phyloP scores from a whole-genome alignment of 2,888 invertebrate genomes.

The Clusia tigrina region DNA sequence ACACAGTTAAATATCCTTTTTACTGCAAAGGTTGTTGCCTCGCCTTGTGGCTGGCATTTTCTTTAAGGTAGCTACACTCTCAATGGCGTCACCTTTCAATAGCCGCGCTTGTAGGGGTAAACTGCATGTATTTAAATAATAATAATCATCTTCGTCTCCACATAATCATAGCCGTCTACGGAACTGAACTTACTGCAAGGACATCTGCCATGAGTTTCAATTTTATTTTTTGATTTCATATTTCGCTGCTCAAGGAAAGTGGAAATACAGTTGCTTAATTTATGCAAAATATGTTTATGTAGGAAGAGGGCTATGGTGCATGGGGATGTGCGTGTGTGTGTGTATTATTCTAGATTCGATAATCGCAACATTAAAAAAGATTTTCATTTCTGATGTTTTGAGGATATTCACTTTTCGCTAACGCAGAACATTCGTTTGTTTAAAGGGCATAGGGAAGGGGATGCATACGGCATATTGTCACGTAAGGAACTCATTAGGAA shows the following conservation, averaged over 20 bases:
- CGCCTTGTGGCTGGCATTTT: constrained; percentile 2
- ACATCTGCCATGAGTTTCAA: constrained; percentile 38
- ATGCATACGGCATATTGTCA: too few relatives aligned
- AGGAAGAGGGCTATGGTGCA: background rate
- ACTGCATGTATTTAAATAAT: constrained; percentile 34
- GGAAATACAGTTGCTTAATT: constrained; percentile 33
- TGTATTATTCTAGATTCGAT: too few relatives aligned
- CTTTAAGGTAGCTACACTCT: constrained; percentile 21
- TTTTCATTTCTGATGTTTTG: too few relatives aligned
- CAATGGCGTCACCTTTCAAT: constrained; percentile 26
- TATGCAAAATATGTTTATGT: constrained; percentile 30
- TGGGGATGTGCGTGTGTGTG: background rate
- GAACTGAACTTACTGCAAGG: constrained; percentile 24
- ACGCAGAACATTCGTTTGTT: too few relatives aligned
- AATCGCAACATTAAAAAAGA: too few relatives aligned
- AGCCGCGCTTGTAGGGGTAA: constrained; percentile 32
- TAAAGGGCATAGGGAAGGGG: too few relatives aligned
- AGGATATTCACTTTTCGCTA: too few relatives aligned
- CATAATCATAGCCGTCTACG: background rate
- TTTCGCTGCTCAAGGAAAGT: background rate
- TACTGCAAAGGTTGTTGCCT: constrained; percentile 9
- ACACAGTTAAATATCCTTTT: background rate
- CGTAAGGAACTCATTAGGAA: too few relatives aligned
- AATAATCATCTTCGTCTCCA: constrained; percentile 33
- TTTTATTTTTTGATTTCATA: too few relatives aligned